Evolutionary conservation across 2,113 vertebrate species (phyloP), one percentile per base, ranked within the genome.

Genomic region (Atlantisia rogersi): DNA sequence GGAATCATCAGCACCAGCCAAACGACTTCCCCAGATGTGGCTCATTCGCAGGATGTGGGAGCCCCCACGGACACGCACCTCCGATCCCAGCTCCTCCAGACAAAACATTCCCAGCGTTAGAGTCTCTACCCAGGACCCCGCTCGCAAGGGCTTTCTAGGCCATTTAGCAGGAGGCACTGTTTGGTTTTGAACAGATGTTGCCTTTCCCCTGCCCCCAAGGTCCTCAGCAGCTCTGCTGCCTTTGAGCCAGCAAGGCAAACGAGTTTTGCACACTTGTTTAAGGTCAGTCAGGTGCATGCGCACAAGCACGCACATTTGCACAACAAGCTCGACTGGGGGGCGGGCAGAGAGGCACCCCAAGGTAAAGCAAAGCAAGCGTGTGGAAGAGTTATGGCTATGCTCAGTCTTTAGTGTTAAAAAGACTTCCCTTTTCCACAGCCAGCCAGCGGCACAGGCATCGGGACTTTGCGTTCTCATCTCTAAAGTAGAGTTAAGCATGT

Each of bases 11-110:
- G 93, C 96, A 91, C 94, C 92, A 98, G 93, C 91, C 97, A 98
- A 99, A 99, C 67, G 97, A 99, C 98, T 99, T 99, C 98, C 98
- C 98, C 99, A 99, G 99, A 99, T 99, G 99, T 98, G 97, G 82
- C 82, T 95, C 97, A 96, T 98, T 98, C 98, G 98, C 98, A 99
- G 99, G 99, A 99, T 99, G 98, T 99, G 98, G 98, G 96, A 98
- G 97, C 97, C 98, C 97, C 98, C 95, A 88, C 46, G 96, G 98
- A 98, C 97, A 97, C 96, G 97, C 98, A 98, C 94, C 94, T 97
- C 92, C 82, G 96, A 97, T 97, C 96, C 95, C 95, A 87, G 97
- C 90, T 97, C 94, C 95, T 92, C 97, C 98, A 98, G 98, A 98
- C 98, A 98, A 98, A 98, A 98, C 98, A 98, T 98, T 98, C 98